A percentile compares a stretch with the other conserved stretches of the same genome.
These are phyloP conservation scores for Uromys caudimaculatus DNA, from an alignment of 2,797 vertebrate genomes.

Conservation along the genomic window DNA sequence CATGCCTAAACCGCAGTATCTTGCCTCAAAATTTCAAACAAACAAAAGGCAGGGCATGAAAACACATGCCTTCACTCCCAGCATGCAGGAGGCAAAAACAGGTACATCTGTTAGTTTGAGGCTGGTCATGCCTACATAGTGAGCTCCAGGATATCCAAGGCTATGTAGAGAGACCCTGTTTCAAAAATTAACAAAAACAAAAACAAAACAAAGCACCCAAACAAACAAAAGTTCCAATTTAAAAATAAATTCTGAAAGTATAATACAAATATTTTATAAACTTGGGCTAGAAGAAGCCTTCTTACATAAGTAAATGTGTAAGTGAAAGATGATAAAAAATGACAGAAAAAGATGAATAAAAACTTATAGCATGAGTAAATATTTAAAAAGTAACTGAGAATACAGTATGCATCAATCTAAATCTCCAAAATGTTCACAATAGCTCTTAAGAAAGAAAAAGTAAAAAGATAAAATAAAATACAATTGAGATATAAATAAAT, in stretches of 20 bases:
- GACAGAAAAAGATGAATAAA: conserved; percentile 2
- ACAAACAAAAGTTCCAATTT: neutral
- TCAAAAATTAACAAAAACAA: neutral
- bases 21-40: neutral
- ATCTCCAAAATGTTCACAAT: neutral
- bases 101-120: neutral
- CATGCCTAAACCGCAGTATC: neutral
- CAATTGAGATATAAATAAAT: neutral
- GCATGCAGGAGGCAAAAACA: neutral
- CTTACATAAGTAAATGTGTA: neutral
- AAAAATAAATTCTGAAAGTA: neutral
- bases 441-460: conserved; percentile 17
- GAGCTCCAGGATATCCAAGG: neutral
- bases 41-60: neutral
- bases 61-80: neutral
- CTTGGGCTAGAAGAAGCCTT: neutral
- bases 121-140: neutral
- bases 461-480: conserved; percentile 25
- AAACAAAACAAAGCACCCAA: neutral
- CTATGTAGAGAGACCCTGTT: neutral
- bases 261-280: conserved; percentile 46
- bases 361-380: neutral
- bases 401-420: conserved; percentile 11
- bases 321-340: conserved; percentile 50
- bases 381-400: conserved; percentile 39